These are phyloP conservation scores for Argyrosomus japonicus DNA, from an alignment of 2,113 vertebrate genomes.

Conservation along the genomic window DNA sequence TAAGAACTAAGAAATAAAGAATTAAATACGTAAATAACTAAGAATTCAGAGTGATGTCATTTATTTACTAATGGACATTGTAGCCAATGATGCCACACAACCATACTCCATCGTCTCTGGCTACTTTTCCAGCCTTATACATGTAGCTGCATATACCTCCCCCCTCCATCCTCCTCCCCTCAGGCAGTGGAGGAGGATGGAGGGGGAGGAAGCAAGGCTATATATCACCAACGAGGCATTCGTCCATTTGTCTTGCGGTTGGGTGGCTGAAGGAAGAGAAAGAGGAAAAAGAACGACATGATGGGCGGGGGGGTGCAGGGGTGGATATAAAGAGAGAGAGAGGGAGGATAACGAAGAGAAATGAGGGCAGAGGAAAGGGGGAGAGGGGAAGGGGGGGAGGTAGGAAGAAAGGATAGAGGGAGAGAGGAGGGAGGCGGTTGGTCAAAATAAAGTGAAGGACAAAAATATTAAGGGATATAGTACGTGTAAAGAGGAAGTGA, in stretches of 20 bases:
- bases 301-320: neutral
- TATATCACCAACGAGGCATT: conserved; percentile 55
- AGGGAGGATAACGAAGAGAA: conserved; percentile 26
- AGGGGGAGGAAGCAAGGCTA: conserved; percentile 39
- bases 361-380: conserved; percentile 40
- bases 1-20: neutral
- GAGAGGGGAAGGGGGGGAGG: neutral
- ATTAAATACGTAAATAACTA: neutral
- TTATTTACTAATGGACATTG: neutral
- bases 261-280: conserved; percentile 41
- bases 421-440: conserved; percentile 13
- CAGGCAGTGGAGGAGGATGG: conserved; percentile 37
- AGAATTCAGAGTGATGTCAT: neutral
- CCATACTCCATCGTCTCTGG: neutral
- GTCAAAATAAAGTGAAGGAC: neutral
- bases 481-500: neutral
- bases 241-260: conserved; percentile 56
- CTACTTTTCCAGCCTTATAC: neutral
- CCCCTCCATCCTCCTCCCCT: conserved; percentile 28
- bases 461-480: neutral
- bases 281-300: conserved; percentile 16
- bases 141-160: conserved; percentile 14
- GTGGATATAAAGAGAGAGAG: neutral
- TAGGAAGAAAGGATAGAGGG: neutral
- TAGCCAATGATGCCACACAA: conserved; percentile 8